These are phyloP conservation scores for Drosophila bocki DNA, from an alignment of 1,140 invertebrate species.

Conservation along the genomic window DNA sequence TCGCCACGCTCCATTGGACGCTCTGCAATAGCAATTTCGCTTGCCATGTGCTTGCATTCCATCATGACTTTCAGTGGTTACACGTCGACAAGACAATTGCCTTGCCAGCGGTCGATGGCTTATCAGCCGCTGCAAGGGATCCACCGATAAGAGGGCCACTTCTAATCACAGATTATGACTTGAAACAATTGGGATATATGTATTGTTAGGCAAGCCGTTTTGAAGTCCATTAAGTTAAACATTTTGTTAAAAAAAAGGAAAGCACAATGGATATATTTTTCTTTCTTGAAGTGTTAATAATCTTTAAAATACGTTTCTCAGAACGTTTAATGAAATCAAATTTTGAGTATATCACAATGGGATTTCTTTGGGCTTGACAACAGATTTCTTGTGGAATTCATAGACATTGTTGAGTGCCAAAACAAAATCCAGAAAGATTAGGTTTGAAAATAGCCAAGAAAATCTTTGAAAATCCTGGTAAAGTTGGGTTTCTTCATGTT, in stretches of 20 bases:
- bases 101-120: slow-evolving; percentile 26
- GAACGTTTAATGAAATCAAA: not conserved
- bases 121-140: slow-evolving; percentile 43
- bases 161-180: not conserved
- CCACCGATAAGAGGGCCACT: slow-evolving; percentile 28
- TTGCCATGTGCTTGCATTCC: slow-evolving; percentile 37
- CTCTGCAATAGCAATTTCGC: not conserved
- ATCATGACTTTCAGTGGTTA: slow-evolving; percentile 8
- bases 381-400: slow-evolving; percentile 1
- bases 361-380: not conserved
- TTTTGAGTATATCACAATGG: not conserved
- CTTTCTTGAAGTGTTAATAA: not conserved
- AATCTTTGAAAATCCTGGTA: not conserved
- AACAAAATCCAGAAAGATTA: slow-evolving; percentile 1
- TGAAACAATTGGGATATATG: not conserved
- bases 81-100: slow-evolving; percentile 42
- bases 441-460: not conserved
- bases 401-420: not conserved
- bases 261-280: no score
- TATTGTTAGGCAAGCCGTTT: not conserved
- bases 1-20: slow-evolving; percentile 54
- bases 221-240: not conserved
- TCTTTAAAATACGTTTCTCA: not conserved
- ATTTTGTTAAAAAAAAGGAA: not conserved
- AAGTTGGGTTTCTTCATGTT: not conserved